phyloP scores from a whole-genome alignment of 1,140 invertebrate genomes.

The Drosophila ohnishii region DNA sequence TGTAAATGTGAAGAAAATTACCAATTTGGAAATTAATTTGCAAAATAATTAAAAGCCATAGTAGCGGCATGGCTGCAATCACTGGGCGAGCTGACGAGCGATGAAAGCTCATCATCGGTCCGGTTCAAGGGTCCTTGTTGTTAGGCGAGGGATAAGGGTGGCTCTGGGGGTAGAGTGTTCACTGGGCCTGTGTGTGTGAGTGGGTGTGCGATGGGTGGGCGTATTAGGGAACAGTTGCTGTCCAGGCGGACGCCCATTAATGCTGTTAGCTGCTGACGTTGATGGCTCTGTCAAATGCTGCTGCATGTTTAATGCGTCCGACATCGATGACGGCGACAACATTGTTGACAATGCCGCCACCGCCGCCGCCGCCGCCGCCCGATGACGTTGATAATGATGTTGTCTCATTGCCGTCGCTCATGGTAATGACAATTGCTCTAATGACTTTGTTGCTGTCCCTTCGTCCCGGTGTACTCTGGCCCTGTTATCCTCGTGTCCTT shows the following conservation, averaged over 20 bases:
- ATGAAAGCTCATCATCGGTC: constrained; percentile 62
- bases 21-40: constrained; percentile 81
- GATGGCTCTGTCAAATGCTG: constrained; percentile 79
- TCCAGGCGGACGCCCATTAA: constrained; percentile 62
- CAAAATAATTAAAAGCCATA: constrained; percentile 81
- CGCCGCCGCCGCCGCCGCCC: constrained; percentile 17
- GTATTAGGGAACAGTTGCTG: constrained; percentile 37
- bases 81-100: constrained; percentile 24
- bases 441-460: constrained; percentile 72
- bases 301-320: constrained; percentile 79
- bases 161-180: background rate
- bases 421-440: constrained; percentile 81
- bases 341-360: constrained; percentile 59
- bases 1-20: constrained; percentile 78
- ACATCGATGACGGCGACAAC: constrained; percentile 65
- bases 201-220: background rate
- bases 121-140: constrained; percentile 26
- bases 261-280: constrained; percentile 80
- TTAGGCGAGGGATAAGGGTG: background rate
- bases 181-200: background rate
- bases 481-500: constrained; percentile 6
- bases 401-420: constrained; percentile 77
- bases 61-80: constrained; percentile 34
- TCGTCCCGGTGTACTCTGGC: constrained; percentile 1
- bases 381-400: constrained; percentile 77